Base-by-base conservation (phyloP, 2,797 vertebrate genomes). In the Chaenodraco wilsoni region DNA sequence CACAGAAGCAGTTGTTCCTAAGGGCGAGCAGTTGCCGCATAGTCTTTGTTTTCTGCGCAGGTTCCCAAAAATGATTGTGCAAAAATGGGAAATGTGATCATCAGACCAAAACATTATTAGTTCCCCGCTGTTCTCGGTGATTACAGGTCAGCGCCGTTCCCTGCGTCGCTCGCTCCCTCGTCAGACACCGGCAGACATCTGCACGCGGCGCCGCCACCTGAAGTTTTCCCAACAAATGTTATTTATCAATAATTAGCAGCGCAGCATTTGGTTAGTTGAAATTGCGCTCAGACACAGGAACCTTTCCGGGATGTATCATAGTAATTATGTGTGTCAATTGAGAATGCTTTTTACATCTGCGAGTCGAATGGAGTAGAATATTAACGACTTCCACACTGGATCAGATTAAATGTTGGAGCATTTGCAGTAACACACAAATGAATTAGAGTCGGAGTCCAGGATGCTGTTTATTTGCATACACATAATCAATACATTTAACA, bases 181-280 rank as follows among this genome's bases (percentile, higher is more conserved):
- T 3, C 49, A 33, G 31, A 63, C 73, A 69, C 78, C 60, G 8
- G 59, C 94, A 95, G 94, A 96, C 97, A 97, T 96, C 96, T 97
- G 96, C 95, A 92, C 90, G 94, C 93, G 94, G 94, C 94, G 92
- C 94, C 96, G 95, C 96, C 95, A 87, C 94, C 95, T 92, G 83
- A 95, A 97, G 94, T 96, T 96, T 94, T 95, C 93, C 89, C 94
- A 56, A 96, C 95, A 96, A 95, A 97, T 97, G 96, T 95, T 97
- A 97, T 97, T 97, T 95, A 97, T 96, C 96, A 97, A 96, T 97
- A 97, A 98, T 97, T 95, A 95, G 94, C 95, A 94, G 94, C 94
- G 95, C 95, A 93, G 95, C 95, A 93, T 94, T 95, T 94, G 95
- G 95, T 96, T 97, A 96, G 97, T 96, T 95, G 93, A 95, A 96